Percentiles rank a stretch among this genome's conserved stretches.
Evolutionary conservation across 2,888 invertebrate genomes (phyloP).

Genomic region (Aleiodes leptofemur): DNA sequence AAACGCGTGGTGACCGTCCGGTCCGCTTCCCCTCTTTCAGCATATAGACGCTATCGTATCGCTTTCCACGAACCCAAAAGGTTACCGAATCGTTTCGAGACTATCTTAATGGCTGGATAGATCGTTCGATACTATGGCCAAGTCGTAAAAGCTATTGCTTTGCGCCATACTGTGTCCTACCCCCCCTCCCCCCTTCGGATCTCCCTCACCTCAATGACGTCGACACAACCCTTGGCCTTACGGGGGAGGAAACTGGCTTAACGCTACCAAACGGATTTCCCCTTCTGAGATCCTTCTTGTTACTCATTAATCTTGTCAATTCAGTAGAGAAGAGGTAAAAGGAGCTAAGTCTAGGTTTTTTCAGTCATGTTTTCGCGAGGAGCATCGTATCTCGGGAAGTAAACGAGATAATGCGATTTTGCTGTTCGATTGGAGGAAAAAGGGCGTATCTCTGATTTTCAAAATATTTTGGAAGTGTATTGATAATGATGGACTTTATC

Average conservation of each 20-base stretch:
- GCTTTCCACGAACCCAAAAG: constrained; percentile 74
- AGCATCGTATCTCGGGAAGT: too few relatives aligned
- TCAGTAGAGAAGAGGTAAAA: neutral
- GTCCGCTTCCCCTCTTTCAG: constrained; percentile 54
- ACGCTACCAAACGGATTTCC: constrained; percentile 60
- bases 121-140: constrained; percentile 76
- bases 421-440: too few relatives aligned
- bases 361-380: too few relatives aligned
- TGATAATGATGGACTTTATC: too few relatives aligned
- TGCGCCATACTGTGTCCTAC: constrained; percentile 61
- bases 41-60: constrained; percentile 74
- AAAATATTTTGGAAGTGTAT: too few relatives aligned
- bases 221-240: constrained; percentile 57
- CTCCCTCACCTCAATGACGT: constrained; percentile 51
- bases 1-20: constrained; percentile 59
- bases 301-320: constrained; percentile 61
- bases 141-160: constrained; percentile 76
- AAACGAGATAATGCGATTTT: too few relatives aligned
- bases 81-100: constrained; percentile 75
- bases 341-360: too few relatives aligned
- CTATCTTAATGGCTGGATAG: constrained; percentile 76
- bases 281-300: constrained; percentile 27
- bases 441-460: too few relatives aligned
- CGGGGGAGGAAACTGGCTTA: constrained; percentile 63
- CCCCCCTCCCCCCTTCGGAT: constrained; percentile 39